Conservation (phyloP, 2,888 invertebrate genomes). For the Coremacera marginata region DNA sequence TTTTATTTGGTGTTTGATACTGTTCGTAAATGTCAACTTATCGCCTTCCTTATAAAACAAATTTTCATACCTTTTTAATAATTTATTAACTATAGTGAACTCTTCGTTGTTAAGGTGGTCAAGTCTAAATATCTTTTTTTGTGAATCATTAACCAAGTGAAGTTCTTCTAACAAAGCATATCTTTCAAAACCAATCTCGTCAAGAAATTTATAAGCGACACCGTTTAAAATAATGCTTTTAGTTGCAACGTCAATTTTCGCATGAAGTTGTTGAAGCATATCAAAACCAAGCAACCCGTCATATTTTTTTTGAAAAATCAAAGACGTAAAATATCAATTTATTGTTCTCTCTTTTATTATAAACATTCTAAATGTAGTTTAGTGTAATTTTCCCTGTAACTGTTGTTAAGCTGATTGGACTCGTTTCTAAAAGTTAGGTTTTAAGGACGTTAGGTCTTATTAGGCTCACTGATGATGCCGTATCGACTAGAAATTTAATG, state of each 20-base stretch:
- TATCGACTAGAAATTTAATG: too few relatives aligned
- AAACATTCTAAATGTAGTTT: too few relatives aligned
- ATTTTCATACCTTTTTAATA: not conserved
- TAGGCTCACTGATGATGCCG: too few relatives aligned
- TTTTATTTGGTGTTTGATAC: not conserved
- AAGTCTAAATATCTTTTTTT: not conserved
- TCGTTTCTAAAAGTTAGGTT: too few relatives aligned
- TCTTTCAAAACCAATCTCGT: not conserved
- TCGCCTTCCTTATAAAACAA: not conserved
- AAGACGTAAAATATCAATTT: too few relatives aligned
- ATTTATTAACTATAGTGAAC: not conserved
- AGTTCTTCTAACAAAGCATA: not conserved
- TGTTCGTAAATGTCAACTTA: not conserved
- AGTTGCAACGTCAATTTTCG: not conserved
- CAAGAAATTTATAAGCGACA: not conserved
- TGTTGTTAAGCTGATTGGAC: too few relatives aligned
- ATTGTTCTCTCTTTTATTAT: too few relatives aligned
- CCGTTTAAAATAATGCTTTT: constrained; percentile 16
- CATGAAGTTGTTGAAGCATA: not conserved
- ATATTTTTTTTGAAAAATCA: too few relatives aligned
- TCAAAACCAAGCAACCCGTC: not conserved
- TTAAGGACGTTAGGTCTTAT: too few relatives aligned
- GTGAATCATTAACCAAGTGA: not conserved
- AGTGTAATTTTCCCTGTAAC: too few relatives aligned
- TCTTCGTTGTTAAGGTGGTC: not conserved